Percentiles rank a stretch among this genome's conserved stretches.
phyloP scores from a whole-genome alignment of 2,888 invertebrate genomes.

The Cataglyphis albicans region DNA sequence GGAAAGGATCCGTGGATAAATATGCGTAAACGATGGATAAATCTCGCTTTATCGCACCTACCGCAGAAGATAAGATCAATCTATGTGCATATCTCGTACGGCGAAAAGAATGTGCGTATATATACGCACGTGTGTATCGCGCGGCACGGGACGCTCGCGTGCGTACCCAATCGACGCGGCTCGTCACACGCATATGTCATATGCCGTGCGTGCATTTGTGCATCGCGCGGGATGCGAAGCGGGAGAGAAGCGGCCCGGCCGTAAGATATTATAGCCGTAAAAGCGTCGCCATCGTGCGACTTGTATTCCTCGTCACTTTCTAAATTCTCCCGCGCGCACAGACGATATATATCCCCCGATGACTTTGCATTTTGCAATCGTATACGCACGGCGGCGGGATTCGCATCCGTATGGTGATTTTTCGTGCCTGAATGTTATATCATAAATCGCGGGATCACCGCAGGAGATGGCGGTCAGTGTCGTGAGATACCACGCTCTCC shows the following conservation, averaged over 20 bases:
- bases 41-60: neutral
- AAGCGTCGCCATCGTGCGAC: constrained; percentile 26
- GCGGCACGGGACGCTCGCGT: neutral
- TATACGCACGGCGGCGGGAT: constrained; percentile 77
- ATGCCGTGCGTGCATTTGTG: neutral
- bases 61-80: neutral
- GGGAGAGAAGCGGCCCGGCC: constrained; percentile 1
- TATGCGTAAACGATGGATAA: neutral
- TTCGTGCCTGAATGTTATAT: constrained; percentile 83
- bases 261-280: constrained; percentile 49
- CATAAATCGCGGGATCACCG: constrained; percentile 78
- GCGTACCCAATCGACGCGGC: neutral
- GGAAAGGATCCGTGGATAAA: neutral
- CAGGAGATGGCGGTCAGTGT: constrained; percentile 85
- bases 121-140: neutral
- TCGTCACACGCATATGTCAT: neutral
- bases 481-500: constrained; percentile 78
- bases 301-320: constrained; percentile 77
- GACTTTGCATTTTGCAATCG: constrained; percentile 81
- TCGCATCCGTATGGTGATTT: constrained; percentile 80
- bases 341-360: constrained; percentile 67
- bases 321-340: constrained; percentile 78
- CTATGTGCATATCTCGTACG: neutral
- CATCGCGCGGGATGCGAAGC: neutral
- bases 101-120: neutral